These are phyloP conservation scores for Ophion slaviceki DNA, from an alignment of 2,888 invertebrate species.

Conservation along the genomic window DNA sequence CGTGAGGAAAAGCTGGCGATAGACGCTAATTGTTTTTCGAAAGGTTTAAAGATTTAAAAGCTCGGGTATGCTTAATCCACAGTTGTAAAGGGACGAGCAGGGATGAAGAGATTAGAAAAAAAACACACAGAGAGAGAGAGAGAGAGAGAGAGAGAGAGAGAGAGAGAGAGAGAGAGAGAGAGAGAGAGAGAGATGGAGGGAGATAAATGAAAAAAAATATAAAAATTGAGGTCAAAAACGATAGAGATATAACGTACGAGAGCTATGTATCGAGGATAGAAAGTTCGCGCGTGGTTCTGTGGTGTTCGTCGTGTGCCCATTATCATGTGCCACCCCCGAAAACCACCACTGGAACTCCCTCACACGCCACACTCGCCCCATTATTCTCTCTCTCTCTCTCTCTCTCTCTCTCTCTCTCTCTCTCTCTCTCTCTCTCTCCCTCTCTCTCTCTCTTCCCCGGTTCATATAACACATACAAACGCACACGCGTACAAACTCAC, in stretches of 20 bases:
- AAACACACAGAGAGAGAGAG: not conserved
- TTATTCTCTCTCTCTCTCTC: conserved; percentile 29
- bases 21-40: no score
- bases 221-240: conserved; percentile 54
- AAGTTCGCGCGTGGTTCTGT: conserved; percentile 43
- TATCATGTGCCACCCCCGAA: conserved; percentile 28
- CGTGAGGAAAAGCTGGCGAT: no score
- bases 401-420: conserved; percentile 6
- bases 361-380: conserved; percentile 29
- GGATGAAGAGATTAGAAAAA: no score
- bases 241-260: conserved; percentile 48
- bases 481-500: not conserved
- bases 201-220: conserved; percentile 32
- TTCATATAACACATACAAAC: not conserved
- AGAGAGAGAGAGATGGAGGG: conserved; percentile 15
- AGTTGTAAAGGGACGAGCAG: conserved; percentile 22
- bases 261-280: conserved; percentile 27
- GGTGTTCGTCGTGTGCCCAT: conserved; percentile 48
- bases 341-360: conserved; percentile 44
- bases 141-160: conserved; percentile 16
- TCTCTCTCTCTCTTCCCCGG: not conserved
- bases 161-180: no score
- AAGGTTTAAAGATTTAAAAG: not conserved
- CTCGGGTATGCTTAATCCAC: not conserved
- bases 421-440: conserved; percentile 18